These are phyloP conservation scores for Dasypus novemcinctus DNA, from an alignment of 2,113 vertebrate species.

Conservation along the genomic window DNA sequence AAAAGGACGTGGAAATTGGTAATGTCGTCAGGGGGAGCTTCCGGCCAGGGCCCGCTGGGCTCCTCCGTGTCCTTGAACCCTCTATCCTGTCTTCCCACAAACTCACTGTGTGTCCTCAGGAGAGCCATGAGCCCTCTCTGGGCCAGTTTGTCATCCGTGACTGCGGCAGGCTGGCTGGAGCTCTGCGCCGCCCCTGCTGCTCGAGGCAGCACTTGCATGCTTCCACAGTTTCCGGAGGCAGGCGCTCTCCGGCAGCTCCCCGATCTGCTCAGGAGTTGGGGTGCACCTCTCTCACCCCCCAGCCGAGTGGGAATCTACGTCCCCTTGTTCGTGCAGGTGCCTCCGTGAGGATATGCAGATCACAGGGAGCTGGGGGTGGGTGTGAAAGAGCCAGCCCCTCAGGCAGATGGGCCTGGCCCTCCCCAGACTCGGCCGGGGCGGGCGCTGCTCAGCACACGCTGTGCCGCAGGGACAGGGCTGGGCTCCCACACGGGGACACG, in stretches of 20 bases:
- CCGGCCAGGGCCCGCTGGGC: background rate
- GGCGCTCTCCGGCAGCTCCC: background rate
- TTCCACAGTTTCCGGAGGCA: background rate
- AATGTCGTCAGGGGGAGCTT: background rate
- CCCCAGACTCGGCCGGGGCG: background rate
- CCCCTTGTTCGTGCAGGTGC: slow-evolving; percentile 17
- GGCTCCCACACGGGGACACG: slow-evolving; percentile 39
- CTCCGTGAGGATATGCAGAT: slow-evolving; percentile 54
- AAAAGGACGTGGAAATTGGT: background rate
- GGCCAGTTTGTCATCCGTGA: background rate
- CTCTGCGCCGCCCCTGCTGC: background rate
- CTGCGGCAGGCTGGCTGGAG: background rate
- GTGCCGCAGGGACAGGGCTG: background rate
- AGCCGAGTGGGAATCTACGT: background rate
- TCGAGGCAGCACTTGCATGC: background rate
- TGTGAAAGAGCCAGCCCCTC: no score
- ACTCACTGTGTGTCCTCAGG: background rate
- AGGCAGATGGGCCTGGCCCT: fast-evolving
- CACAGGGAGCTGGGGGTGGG: background rate
- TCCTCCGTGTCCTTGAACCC: background rate
- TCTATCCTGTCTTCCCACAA: background rate
- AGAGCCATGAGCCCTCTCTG: background rate
- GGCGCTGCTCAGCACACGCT: background rate
- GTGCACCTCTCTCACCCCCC: background rate
- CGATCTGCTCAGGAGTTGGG: fast-evolving